Evolutionary conservation across 2,888 invertebrate species (phyloP).

Genomic region (Homarus gammarus): DNA sequence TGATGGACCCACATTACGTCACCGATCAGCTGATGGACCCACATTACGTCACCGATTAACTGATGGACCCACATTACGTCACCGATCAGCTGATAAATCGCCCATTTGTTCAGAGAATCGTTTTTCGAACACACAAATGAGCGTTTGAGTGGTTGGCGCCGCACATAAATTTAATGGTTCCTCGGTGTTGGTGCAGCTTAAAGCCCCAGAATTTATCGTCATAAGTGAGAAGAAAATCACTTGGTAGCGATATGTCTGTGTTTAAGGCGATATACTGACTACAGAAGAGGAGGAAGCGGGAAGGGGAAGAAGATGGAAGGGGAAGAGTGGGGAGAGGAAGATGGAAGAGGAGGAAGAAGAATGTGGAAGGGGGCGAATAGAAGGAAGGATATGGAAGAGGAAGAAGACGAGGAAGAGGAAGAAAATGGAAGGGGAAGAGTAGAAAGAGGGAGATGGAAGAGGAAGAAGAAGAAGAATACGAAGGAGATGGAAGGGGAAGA

Average conservation of each 20-base stretch:
- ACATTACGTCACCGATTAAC: background rate
- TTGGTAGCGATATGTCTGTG: background rate
- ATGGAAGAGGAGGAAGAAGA: background rate
- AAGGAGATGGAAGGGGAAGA: too few species aligned
- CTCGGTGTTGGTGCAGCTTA: background rate
- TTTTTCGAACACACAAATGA: constrained; percentile 19
- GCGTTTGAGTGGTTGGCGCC: background rate
- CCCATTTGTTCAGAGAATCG: constrained; percentile 27
- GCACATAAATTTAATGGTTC: background rate
- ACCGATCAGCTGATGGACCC: background rate
- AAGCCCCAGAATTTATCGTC: background rate
- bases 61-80: background rate
- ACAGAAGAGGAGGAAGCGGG: background rate
- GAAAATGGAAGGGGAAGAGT: background rate
- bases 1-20: background rate
- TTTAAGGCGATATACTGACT: background rate
- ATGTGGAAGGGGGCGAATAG: background rate
- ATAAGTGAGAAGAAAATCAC: too few species aligned
- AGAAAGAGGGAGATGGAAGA: too few species aligned
- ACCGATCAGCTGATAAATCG: constrained; percentile 26
- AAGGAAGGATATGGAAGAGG: background rate
- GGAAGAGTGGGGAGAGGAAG: background rate
- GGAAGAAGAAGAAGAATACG: too few species aligned
- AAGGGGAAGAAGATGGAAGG: background rate
- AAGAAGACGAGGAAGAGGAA: background rate